Evolutionary conservation across 1,140 invertebrate species (phyloP), one percentile per base, ranked within the genome.

Genomic region (Ericerus pela): DNA sequence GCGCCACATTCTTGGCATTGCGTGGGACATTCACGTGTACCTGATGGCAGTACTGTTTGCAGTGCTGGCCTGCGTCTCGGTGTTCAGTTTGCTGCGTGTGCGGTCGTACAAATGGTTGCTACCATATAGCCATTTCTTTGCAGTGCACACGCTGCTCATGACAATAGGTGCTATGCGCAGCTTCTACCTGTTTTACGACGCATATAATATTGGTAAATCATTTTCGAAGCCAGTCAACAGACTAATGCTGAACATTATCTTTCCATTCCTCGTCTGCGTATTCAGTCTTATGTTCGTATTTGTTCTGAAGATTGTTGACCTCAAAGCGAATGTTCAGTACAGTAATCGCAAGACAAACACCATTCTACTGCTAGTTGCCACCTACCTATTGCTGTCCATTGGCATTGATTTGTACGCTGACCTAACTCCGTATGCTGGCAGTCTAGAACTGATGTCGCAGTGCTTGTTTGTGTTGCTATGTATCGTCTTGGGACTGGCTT

Each of bases 1-100:
- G 11, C 56, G 62, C 20, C 59, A 66, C 36, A 59, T 66, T 53
- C 59, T 66, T 37, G 76, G 79, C 0, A 80, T 87, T 61, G 85
- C 86, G 1, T 92, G 88, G 88, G 85, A 88, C 59, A 74, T 92
- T 12, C 88, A 93, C 64, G 82, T 92, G 1, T 93, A 93, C 70
- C 67, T 85, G 10, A 82, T 84, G 0, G 87, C 85, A 0, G 77
- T 82, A 14, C 74, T 88, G 61, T 93, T 91, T 64, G 81, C 83
- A 0, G 68, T 90, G 6, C 69, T 93, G 60, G 84, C 84, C 0
- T 72, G 88, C 1, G 88, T 82, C 65, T 86, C 84, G 1, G 79
- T 91, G 26, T 84, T 84, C 64, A 86, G 86, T 66, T 78, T 88
- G 31, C 77, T 87, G 12, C 77, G 81, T 24, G 85, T 85, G 68